phyloP scores from a whole-genome alignment of 2,888 invertebrate genomes.

The Drosophila lacicola region DNA sequence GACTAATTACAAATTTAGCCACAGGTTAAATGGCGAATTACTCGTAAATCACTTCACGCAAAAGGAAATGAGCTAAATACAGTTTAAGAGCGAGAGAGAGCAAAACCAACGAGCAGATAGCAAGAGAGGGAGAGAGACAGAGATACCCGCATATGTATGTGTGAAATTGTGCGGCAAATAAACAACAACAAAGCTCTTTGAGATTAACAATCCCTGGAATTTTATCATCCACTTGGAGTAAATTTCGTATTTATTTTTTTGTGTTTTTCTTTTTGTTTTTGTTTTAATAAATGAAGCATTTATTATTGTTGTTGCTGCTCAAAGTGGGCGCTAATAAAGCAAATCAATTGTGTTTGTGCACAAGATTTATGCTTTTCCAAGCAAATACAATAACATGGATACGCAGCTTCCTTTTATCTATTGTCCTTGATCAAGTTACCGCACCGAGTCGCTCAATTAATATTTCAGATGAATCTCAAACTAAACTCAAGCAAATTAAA shows the following conservation, averaged over 20 bases:
- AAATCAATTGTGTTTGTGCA: conserved; percentile 62
- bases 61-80: conserved; percentile 58
- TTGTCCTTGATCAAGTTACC: conserved; percentile 51
- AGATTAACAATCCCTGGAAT: conserved; percentile 50
- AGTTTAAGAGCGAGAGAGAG: conserved; percentile 16
- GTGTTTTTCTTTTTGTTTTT: conserved; percentile 14
- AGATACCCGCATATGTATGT: conserved; percentile 28
- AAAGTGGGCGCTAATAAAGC: conserved; percentile 46
- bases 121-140: neutral
- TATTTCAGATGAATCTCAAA: conserved; percentile 39
- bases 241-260: conserved; percentile 6
- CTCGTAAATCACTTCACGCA: conserved; percentile 75
- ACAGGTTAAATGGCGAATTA: conserved; percentile 76
- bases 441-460: conserved; percentile 47
- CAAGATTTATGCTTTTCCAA: conserved; percentile 58
- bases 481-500: conserved; percentile 17
- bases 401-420: conserved; percentile 12
- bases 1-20: conserved; percentile 79
- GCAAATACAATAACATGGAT: conserved; percentile 48
- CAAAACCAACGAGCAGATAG: neutral
- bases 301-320: conserved; percentile 32
- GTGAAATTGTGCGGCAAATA: conserved; percentile 60
- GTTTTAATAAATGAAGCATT: conserved; percentile 48
- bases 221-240: conserved; percentile 35
- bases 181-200: conserved; percentile 43